A percentile compares a stretch with the other conserved stretches of the same genome.
Evolutionary conservation across 2,113 vertebrate genomes (phyloP).

Genomic region (Thunnus thynnus): DNA sequence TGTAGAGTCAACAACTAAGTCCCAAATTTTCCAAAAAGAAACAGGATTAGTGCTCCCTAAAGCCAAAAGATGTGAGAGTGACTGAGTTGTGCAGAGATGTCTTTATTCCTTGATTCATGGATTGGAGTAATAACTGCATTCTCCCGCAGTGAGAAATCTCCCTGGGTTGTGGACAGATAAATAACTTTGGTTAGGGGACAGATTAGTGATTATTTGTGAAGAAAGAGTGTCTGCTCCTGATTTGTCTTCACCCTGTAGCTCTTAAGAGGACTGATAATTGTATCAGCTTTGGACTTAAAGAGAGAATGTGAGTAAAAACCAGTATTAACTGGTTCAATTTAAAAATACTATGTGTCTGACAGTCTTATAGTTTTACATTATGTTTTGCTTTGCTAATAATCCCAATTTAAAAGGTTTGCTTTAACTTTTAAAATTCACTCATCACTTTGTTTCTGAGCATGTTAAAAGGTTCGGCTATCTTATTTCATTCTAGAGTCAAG

Average conservation of each 20-base stretch:
- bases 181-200: constrained; percentile 25
- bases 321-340: not conserved
- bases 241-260: constrained; percentile 1
- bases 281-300: not conserved
- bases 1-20: not conserved
- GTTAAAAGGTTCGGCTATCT: not conserved
- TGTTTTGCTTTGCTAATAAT: not conserved
- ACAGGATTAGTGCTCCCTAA: too few species aligned
- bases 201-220: constrained; percentile 25
- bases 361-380: not conserved
- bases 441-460: constrained; percentile 4
- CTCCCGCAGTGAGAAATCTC: not conserved
- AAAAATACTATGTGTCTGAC: not conserved
- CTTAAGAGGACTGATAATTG: not conserved
- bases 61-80: too few species aligned
- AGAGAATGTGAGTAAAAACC: not conserved
- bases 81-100: not conserved
- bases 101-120: constrained; percentile 7
- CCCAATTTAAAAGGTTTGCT: not conserved
- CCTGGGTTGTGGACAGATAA: not conserved
- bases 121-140: not conserved
- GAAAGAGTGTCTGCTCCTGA: not conserved
- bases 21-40: too few species aligned
- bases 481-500: not conserved
- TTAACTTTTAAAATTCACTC: not conserved